Percentiles rank a stretch among this genome's conserved stretches.
phyloP scores from a whole-genome alignment of 2,797 vertebrate species.

The Brachymystax lenok region DNA sequence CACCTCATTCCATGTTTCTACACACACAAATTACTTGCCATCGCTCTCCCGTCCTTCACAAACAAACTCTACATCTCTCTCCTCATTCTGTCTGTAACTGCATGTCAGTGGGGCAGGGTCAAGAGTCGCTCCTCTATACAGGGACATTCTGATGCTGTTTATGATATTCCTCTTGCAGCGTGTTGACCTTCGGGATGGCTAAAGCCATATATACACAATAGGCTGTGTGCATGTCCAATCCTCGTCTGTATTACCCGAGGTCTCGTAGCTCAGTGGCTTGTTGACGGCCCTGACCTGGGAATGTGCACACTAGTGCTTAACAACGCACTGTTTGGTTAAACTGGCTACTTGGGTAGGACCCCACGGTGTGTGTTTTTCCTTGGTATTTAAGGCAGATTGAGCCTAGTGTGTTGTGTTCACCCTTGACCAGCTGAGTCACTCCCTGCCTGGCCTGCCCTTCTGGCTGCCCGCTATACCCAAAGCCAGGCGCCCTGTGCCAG shows the following conservation, averaged over 20 bases:
- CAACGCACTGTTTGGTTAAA: no score
- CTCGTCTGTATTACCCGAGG: background rate
- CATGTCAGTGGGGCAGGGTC: background rate
- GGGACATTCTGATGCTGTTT: background rate
- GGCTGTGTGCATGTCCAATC: background rate
- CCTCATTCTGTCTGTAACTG: background rate
- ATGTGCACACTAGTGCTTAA: background rate
- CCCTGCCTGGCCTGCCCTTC: background rate
- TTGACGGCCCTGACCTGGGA: background rate
- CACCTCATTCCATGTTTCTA: no score
- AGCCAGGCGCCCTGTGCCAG: constrained; percentile 42
- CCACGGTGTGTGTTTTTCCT: constrained; percentile 22
- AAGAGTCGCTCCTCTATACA: background rate
- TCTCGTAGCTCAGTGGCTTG: background rate
- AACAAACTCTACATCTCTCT: no score
- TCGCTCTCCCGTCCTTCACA: no score
- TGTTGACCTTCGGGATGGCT: background rate
- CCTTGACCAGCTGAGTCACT: constrained; percentile 62
- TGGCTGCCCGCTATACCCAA: background rate
- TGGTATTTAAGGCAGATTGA: constrained; percentile 22
- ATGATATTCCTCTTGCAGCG: background rate
- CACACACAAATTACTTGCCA: no score
- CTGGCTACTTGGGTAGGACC: no score
- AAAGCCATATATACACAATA: background rate
- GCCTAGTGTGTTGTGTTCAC: constrained; percentile 41